Evolutionary conservation across 2,797 vertebrate species (phyloP).

Genomic region (Neomorphus geoffroyi): DNA sequence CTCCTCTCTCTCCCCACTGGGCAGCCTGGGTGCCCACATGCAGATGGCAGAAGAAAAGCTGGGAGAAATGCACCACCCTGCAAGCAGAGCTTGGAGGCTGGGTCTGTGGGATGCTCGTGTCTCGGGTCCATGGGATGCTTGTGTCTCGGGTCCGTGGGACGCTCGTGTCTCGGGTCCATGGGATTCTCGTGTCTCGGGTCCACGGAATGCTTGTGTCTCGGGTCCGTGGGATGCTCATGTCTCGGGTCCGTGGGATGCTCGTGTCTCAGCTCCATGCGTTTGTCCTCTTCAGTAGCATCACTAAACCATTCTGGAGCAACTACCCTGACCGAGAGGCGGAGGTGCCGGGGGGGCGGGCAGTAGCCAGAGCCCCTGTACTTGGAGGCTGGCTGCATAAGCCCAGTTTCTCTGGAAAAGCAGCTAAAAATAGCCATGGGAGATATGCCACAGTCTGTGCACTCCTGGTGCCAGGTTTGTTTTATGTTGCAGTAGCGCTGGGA

Average conservation of each 20-base stretch:
- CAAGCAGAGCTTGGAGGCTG: fast-evolving
- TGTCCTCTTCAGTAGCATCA: not conserved
- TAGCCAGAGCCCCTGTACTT: not conserved
- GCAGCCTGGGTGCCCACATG: not conserved
- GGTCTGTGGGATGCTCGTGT: not conserved
- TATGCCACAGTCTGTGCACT: not conserved
- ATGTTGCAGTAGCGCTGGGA: not conserved
- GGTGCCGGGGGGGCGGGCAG: fast-evolving
- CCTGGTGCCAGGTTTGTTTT: not conserved
- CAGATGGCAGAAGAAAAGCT: not conserved
- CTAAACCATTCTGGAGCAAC: not conserved
- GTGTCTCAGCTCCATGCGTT: not conserved
- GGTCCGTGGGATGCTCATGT: not conserved
- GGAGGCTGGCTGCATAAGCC: not conserved
- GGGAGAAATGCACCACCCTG: not conserved
- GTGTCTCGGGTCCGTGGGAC: not conserved
- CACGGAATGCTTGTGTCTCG: not conserved
- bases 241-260: not conserved
- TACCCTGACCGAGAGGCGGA: not conserved
- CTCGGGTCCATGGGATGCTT: fast-evolving
- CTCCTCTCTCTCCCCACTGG: not conserved
- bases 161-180: too few relatives aligned
- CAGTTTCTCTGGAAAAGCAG: slow-evolving; percentile 19
- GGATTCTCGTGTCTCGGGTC: not conserved
- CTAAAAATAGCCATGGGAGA: slow-evolving; percentile 39